Evolutionary conservation across 2,113 vertebrate species (phyloP).

Genomic region (Brienomyrus brachyistius): DNA sequence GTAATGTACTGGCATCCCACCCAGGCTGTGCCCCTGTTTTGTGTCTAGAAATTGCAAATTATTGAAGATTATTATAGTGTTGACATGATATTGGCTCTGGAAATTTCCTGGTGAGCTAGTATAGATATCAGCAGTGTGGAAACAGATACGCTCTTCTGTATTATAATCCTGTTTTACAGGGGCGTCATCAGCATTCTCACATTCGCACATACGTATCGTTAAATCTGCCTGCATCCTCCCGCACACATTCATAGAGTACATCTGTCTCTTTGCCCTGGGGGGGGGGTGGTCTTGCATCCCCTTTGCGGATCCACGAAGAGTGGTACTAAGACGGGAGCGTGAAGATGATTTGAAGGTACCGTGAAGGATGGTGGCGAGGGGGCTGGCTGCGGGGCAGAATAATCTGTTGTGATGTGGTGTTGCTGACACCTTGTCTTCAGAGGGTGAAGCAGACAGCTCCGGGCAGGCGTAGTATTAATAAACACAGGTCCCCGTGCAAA

Average conservation of each 20-base stretch:
- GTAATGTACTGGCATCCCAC: neutral
- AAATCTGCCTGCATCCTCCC: neutral
- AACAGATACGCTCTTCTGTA: neutral
- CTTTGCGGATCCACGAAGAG: neutral
- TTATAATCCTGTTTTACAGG: neutral
- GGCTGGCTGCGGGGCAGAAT: neutral
- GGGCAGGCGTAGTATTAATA: conserved; percentile 4
- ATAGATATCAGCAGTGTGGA: neutral
- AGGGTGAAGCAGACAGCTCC: neutral
- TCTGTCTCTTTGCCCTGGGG: neutral
- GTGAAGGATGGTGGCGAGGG: neutral
- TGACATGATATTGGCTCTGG: neutral
- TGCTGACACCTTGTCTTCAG: neutral
- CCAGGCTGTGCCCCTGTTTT: neutral
- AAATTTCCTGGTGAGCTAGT: neutral
- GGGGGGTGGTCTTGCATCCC: neutral
- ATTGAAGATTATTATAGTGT: neutral
- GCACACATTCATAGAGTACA: neutral
- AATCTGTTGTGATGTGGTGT: conserved; percentile 3
- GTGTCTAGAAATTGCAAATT: neutral
- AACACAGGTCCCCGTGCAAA: neutral
- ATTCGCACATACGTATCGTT: neutral
- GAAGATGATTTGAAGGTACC: conserved; percentile 5
- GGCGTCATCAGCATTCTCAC: neutral
- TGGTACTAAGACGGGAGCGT: neutral